Evolutionary conservation across 2,113 vertebrate species (phyloP), one percentile per base, ranked within the genome.

Genomic region (Alligator sinensis): DNA sequence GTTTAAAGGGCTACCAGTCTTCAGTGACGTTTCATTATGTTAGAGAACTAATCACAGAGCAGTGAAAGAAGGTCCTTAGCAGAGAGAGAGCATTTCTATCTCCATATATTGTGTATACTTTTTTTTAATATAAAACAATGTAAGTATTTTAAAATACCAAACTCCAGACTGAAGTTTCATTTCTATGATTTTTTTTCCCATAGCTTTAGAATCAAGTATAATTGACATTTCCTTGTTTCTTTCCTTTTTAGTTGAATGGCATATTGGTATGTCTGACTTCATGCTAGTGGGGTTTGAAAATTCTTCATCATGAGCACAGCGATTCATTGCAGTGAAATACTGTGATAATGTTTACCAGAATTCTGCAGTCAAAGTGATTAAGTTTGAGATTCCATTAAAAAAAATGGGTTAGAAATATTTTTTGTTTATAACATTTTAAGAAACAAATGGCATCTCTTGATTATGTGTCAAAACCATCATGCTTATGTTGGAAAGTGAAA

Each of bases 191-290:
- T 38, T 80, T 25, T 38, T 74, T 34, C 34, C 60, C 30, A 38
- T 38, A 18, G 30, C 21, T 47, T 62, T 4, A 80, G 30, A 57
- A 6, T 61, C 1, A 72, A 3, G 1, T 59, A 14, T 22, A 85
- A 54, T 6, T 1, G 0, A 6, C 30, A 28, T 47, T 70, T 0
- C 1, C 2, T 47, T 9, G 34, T 77, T 22, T 10, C 61, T 70
- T 80, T 84, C 89, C 5, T 88, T 89, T 0, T 82, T 76, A 27
- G 88, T 75, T 24, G 2, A 1, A 2, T 21, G 0, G 3, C 1
- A 15, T 18, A 6, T 21, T 10, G 27, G 3, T 19, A 3, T 80
- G 93, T 90, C 72, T 72, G 58, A 30, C 4, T 79, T 18, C 5
- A 14, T 5, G 3, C 14, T 81, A 22, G 0, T 24, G 38, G 76